Evolutionary conservation across 2,113 vertebrate species (phyloP), one percentile per base, ranked within the genome.

Genomic region (Buteo buteo): DNA sequence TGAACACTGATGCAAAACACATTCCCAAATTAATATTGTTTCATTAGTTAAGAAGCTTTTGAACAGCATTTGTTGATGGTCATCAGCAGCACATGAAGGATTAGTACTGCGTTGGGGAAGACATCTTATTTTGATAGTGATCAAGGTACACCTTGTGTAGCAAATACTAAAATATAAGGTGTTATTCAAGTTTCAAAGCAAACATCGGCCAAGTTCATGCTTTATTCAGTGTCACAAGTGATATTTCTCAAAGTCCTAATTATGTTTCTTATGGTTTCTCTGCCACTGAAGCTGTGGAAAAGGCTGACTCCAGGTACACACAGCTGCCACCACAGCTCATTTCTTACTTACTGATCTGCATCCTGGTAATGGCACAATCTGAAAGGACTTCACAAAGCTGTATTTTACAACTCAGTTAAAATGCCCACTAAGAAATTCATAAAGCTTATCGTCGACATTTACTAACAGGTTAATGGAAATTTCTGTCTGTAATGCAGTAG

Each of bases 31-130:
- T 62, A 29, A 1, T 42, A 20, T 0, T 6, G 9, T 94, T 85
- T 88, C 44, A 49, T 52, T 42, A 49, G 25, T 17, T 49, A 20
- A 40, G 34, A 34, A 2, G 3, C 9, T 94, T 82, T 80, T 45
- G 38, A 83, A 36, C 6, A 26, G 40, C 42, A 7, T 26, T 65
- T 92, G 20, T 61, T 87, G 50, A 58, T n/a, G 67, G 85, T 9
- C 14, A 54, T 20, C 49, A 32, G 44, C 87, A 90, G 62, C 64
- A 70, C 4, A 1, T 67, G 67, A 52, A 50, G 50, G 31, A 61
- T 7, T 6, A 25, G 4, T 2, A 4, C 16, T 44, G n/a, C 0
- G 0, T 26, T 36, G 65, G 45, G 29, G 57, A 74, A 64, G 29
- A n/a, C 8, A 26, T 21, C 16, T 65, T 6, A 14, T 71, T 85